Conservation (phyloP, 2,888 invertebrate species). For the Melikaiella ostensackeni region DNA sequence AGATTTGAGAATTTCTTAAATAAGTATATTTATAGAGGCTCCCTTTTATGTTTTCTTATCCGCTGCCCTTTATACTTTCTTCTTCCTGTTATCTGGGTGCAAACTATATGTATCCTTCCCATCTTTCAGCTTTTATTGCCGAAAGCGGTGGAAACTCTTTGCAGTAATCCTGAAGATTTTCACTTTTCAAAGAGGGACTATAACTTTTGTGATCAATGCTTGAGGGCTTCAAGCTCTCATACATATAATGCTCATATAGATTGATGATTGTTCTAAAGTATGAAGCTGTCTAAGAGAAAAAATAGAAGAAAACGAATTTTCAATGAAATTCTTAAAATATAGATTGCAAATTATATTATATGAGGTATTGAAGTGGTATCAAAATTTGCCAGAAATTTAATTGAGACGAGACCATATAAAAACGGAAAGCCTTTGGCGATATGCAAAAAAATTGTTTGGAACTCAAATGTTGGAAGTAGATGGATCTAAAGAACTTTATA, state of each 20-base stretch:
- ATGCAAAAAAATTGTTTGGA: too few species aligned
- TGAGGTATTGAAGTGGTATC: too few species aligned
- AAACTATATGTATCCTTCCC: neutral
- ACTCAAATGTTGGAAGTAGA: too few species aligned
- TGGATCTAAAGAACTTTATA: too few species aligned
- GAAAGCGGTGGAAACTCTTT: slow-evolving; percentile 17
- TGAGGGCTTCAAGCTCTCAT: neutral
- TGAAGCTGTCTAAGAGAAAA: neutral
- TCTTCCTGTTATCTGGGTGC: slow-evolving; percentile 14
- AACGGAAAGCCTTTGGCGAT: too few species aligned
- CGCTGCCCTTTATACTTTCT: slow-evolving; percentile 1
- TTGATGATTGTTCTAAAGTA: neutral
- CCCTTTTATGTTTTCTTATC: neutral
- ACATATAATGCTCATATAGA: neutral
- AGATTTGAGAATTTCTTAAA: neutral
- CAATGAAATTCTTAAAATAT: too few species aligned
- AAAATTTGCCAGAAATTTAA: too few species aligned
- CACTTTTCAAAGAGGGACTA: slow-evolving; percentile 14
- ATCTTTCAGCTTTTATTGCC: slow-evolving; percentile 16
- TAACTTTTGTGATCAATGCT: slow-evolving; percentile 23
- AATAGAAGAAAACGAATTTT: too few species aligned
- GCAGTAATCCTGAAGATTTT: slow-evolving; percentile 20
- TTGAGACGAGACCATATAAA: too few species aligned
- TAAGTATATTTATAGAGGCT: neutral
- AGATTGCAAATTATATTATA: too few species aligned